Base-by-base conservation (phyloP, 2,113 vertebrate genomes). In the Chloropsis hardwickii region DNA sequence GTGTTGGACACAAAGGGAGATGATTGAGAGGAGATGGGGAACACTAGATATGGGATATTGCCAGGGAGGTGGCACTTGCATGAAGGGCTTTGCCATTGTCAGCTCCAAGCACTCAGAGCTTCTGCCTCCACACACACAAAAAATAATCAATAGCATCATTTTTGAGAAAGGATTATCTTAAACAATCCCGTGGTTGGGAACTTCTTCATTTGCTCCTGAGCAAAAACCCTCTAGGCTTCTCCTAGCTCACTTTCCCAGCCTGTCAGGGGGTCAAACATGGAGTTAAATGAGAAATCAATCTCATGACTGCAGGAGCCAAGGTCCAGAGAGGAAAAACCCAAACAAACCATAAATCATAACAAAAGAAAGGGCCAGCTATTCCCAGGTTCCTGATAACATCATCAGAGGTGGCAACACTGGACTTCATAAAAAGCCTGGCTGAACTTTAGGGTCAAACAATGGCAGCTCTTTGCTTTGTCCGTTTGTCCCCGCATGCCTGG, bases 321-420 rank as follows among this genome's bases (percentile, higher is more conserved):
- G 77, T 57, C 74, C 5, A 1, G 66, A 77, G 56, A 82, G 74
- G 12, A 60, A 91, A 92, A 95, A 70, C 91, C 81, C 91, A 95
- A 95, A 94, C 87, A 91, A 96, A 83, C 71, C 86, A 82, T 94
- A 93, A 93, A 97, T 77, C 42, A 6, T 50, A 90, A 95, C 92
- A 95, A 94, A 93, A 86, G 86, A 80, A 90, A 95, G 60, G 74
- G 95, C 82, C 80, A 74, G 91, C 94, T 93, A 66, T 94, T 95
- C 72, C 90, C 86, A 92, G 69, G 88, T 83, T 92, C 76, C 95
- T 51, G 95, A 97, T 95, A 95, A 95, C 85, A 91, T 96, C 95
- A 65, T 65, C 71, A 73, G 85, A 96, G 92, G 95, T 92, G 92
- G 90, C 93, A 92, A 65, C 6, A 2, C 62, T 37, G 81, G 76